phyloP scores from a whole-genome alignment of 2,113 vertebrate species.

The Abramis brama region DNA sequence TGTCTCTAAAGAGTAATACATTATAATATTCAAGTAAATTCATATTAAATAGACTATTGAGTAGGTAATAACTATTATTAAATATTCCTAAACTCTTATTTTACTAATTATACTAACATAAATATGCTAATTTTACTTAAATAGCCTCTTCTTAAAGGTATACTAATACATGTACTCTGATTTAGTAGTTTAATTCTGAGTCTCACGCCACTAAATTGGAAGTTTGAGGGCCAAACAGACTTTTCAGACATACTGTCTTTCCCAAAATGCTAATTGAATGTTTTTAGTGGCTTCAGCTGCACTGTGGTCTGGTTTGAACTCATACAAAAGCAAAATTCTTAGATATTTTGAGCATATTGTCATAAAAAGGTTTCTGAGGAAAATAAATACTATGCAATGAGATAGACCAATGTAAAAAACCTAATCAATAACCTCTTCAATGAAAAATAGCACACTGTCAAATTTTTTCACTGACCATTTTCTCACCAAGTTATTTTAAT shows the following conservation, averaged over 20 bases:
- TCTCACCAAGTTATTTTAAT: neutral
- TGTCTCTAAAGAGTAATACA: neutral
- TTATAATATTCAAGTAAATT: neutral
- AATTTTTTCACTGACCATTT: neutral
- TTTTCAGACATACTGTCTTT: neutral
- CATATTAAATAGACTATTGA: neutral
- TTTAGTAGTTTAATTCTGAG: neutral
- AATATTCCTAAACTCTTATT: neutral
- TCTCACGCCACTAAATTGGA: neutral
- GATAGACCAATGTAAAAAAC: neutral
- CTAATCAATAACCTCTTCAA: neutral
- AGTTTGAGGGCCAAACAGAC: neutral
- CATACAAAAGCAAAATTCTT: neutral
- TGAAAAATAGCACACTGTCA: neutral
- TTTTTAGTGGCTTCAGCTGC: conserved; percentile 15
- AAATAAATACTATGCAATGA: neutral
- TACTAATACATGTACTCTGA: neutral
- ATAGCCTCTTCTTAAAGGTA: neutral
- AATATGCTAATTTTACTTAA: neutral
- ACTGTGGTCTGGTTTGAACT: neutral
- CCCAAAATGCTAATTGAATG: conserved; percentile 4
- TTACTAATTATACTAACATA: neutral
- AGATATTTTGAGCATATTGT: conserved; percentile 12
- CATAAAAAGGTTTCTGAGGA: neutral
- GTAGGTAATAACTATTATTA: neutral